Evolutionary conservation across 2,797 vertebrate genomes (phyloP).

Genomic region (Ciconia nigra): DNA sequence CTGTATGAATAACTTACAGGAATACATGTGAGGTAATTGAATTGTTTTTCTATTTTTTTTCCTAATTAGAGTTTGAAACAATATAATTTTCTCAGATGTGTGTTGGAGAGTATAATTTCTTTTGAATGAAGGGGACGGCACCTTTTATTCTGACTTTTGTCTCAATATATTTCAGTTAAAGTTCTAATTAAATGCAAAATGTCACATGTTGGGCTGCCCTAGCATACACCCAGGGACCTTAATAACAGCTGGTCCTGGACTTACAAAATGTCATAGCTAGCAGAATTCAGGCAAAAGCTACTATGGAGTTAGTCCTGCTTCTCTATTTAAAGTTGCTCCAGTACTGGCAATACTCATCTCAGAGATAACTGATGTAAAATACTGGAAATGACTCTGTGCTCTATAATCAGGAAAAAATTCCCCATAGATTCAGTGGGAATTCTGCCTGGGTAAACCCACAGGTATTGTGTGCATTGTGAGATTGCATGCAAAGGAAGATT

Average conservation of each 20-base stretch:
- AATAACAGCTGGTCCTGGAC: background rate
- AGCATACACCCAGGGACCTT: background rate
- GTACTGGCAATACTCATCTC: constrained; percentile 5
- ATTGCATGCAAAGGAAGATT: background rate
- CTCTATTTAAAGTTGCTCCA: background rate
- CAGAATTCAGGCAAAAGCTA: constrained; percentile 4
- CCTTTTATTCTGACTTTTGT: constrained; percentile 11
- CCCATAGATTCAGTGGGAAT: constrained; percentile 35
- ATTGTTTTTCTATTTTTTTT: background rate
- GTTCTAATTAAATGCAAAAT: constrained; percentile 22
- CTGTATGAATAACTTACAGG: background rate
- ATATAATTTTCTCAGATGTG: background rate
- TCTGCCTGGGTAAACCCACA: constrained; percentile 57
- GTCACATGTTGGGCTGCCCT: background rate
- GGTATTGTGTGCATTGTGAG: constrained; percentile 5
- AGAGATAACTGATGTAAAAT: constrained; percentile 10
- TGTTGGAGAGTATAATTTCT: constrained; percentile 10
- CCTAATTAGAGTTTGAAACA: constrained; percentile 8
- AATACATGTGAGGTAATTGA: background rate
- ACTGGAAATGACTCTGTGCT: background rate
- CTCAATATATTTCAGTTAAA: constrained; percentile 17
- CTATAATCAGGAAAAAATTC: constrained; percentile 27
- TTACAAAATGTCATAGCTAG: background rate
- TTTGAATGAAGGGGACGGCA: background rate
- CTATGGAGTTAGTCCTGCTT: background rate